These are phyloP conservation scores for Hypomecis punctinalis DNA, from an alignment of 2,888 invertebrate genomes.

Conservation along the genomic window DNA sequence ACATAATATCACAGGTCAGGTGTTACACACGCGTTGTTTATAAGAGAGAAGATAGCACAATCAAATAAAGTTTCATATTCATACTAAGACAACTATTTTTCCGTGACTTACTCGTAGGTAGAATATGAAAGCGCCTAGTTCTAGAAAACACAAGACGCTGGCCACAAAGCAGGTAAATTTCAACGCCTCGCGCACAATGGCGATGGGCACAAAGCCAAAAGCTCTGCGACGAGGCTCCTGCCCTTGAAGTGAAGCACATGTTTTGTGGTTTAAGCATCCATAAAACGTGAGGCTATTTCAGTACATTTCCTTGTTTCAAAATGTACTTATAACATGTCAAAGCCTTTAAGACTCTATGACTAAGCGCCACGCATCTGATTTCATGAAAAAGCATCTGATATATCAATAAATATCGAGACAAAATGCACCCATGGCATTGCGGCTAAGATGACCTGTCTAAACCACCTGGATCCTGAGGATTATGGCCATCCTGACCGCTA, in stretches of 20 bases:
- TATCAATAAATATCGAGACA: too few relatives aligned
- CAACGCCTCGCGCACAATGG: conserved; percentile 29
- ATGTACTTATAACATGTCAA: conserved; percentile 2
- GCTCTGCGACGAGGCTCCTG: conserved; percentile 21
- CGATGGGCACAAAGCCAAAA: conserved; percentile 31
- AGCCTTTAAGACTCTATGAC: neutral
- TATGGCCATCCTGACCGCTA: too few relatives aligned
- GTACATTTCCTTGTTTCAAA: conserved; percentile 12
- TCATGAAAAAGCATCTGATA: neutral
- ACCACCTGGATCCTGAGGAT: too few relatives aligned
- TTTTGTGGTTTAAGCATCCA: conserved; percentile 27
- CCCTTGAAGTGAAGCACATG: conserved; percentile 33
- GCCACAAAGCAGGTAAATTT: conserved; percentile 20
- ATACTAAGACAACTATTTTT: too few relatives aligned
- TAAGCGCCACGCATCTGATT: neutral
- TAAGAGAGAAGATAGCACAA: too few relatives aligned
- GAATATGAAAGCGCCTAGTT: neutral
- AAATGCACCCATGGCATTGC: too few relatives aligned
- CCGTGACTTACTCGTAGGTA: neutral
- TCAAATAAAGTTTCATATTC: too few relatives aligned
- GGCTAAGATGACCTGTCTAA: too few relatives aligned
- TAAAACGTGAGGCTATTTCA: conserved; percentile 12
- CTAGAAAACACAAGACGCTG: conserved; percentile 11
- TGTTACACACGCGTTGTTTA: too few relatives aligned
- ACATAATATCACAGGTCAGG: too few relatives aligned